Evolutionary conservation across 2,797 vertebrate species (phyloP).

Genomic region (Picus viridis): DNA sequence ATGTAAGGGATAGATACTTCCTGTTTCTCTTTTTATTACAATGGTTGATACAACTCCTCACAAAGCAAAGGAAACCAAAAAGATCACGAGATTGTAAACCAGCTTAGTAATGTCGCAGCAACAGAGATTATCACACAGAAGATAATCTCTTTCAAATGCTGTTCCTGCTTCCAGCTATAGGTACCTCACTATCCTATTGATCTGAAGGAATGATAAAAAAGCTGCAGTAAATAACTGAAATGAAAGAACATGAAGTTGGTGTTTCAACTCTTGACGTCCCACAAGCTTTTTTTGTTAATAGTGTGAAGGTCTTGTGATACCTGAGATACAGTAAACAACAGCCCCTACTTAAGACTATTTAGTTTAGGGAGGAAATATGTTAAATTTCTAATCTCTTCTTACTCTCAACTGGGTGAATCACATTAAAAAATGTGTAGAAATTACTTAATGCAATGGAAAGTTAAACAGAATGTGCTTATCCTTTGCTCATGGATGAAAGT

Average conservation of each 20-base stretch:
- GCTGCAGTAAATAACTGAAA: neutral
- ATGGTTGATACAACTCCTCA: neutral
- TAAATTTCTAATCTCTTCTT: neutral
- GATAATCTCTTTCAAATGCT: neutral
- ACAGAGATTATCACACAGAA: neutral
- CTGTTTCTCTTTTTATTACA: neutral
- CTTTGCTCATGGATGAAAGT: neutral
- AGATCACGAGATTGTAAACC: neutral
- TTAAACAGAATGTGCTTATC: neutral
- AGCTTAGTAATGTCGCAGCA: neutral
- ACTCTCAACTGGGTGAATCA: neutral
- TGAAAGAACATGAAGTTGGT: neutral
- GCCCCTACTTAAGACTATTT: neutral
- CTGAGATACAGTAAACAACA: neutral
- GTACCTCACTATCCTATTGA: neutral
- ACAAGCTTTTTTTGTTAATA: neutral
- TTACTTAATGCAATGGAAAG: neutral
- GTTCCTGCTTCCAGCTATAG: neutral
- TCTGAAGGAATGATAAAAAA: neutral
- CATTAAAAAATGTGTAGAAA: neutral
- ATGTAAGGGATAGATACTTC: neutral
- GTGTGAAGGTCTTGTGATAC: fast-evolving
- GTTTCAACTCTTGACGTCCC: neutral
- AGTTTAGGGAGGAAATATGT: neutral
- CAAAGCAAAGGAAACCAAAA: neutral